phyloP scores from a whole-genome alignment of 2,888 invertebrate species.

The Lasioglossum morio region DNA sequence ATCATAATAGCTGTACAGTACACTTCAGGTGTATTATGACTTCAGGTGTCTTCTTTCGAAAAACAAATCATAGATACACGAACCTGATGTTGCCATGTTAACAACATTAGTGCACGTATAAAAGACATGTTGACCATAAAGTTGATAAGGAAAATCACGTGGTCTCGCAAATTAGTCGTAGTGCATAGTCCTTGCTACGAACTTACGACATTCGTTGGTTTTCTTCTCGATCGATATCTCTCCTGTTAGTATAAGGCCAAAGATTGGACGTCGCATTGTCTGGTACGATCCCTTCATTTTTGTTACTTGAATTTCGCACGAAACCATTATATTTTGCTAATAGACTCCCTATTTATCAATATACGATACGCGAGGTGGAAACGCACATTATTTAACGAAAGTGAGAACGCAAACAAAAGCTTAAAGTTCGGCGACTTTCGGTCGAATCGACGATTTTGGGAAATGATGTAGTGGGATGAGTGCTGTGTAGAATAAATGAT shows the following conservation, averaged over 20 bases:
- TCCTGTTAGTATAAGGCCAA: slow-evolving; percentile 36
- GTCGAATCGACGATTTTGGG: neutral
- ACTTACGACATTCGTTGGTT: slow-evolving; percentile 45
- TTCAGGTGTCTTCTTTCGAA: neutral
- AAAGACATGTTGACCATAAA: neutral
- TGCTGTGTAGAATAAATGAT: neutral
- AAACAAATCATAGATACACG: neutral
- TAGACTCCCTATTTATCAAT: neutral
- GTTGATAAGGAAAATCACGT: slow-evolving; percentile 8
- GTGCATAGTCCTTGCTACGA: slow-evolving; percentile 20
- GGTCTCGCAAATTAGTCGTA: slow-evolving; percentile 21
- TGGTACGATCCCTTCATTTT: neutral
- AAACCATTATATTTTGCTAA: neutral
- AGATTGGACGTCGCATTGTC: slow-evolving; percentile 19
- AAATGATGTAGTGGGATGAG: neutral
- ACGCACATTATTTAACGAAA: neutral
- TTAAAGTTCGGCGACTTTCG: neutral
- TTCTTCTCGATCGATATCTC: slow-evolving; percentile 53
- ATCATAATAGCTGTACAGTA: neutral
- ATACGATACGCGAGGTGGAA: neutral
- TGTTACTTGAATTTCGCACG: neutral
- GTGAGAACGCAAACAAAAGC: slow-evolving; percentile 2
- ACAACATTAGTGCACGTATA: neutral
- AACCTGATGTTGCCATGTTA: neutral
- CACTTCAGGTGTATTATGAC: no score